These are phyloP conservation scores for Anthophora plumipes DNA, from an alignment of 2,888 invertebrate genomes.

Conservation along the genomic window DNA sequence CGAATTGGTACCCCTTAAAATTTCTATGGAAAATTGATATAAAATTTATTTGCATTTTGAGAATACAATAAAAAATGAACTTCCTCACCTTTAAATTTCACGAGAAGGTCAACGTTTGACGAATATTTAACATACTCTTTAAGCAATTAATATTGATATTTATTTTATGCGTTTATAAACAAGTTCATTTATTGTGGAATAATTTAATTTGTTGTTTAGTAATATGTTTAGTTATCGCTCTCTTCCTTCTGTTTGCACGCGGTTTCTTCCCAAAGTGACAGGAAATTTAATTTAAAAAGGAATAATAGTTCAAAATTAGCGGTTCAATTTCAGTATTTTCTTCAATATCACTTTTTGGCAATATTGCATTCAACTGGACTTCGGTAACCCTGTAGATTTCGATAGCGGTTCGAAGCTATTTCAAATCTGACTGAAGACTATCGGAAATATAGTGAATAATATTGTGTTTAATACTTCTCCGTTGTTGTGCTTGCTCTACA, in stretches of 20 bases:
- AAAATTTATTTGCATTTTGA: too few species aligned
- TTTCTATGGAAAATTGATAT: too few species aligned
- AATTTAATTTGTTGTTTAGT: background rate
- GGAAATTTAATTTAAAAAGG: slow-evolving; percentile 17
- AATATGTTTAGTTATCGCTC: background rate
- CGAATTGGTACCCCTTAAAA: too few species aligned
- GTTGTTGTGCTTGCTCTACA: background rate
- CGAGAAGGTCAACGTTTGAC: too few species aligned
- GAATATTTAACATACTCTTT: too few species aligned
- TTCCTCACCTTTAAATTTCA: too few species aligned
- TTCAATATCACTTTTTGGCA: slow-evolving; percentile 4
- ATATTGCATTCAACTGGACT: slow-evolving; percentile 24
- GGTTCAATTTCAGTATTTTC: slow-evolving; percentile 23
- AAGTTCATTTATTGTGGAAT: too few species aligned
- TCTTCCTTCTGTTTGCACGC: background rate
- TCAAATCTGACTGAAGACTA: slow-evolving; percentile 33
- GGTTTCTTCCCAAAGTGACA: background rate
- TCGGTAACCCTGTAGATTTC: slow-evolving; percentile 29
- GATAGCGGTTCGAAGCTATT: slow-evolving; percentile 24
- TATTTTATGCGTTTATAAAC: too few species aligned
- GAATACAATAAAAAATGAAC: too few species aligned
- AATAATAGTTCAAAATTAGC: slow-evolving; percentile 8
- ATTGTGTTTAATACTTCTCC: slow-evolving; percentile 10
- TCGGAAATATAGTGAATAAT: slow-evolving; percentile 40
- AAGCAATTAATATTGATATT: too few species aligned